These are phyloP conservation scores for Borostomias antarcticus DNA, from an alignment of 2,797 vertebrate species.

Conservation along the genomic window DNA sequence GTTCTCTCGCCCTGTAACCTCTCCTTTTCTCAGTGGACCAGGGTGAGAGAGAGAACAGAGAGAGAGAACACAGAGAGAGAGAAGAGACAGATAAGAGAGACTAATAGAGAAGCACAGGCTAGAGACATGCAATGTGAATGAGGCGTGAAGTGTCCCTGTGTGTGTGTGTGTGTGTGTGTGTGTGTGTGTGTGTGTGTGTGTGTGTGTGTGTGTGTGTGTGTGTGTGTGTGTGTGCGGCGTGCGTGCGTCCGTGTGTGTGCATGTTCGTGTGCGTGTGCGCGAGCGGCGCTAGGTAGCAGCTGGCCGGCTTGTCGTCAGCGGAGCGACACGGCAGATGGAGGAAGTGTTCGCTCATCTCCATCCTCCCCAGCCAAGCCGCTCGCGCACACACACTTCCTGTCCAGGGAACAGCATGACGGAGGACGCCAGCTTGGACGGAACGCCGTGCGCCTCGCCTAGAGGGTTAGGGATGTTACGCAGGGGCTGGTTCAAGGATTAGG, in stretches of 20 bases:
- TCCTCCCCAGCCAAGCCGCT: conserved; percentile 10
- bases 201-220: conserved; percentile 18
- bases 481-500: too few species aligned
- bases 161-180: too few species aligned
- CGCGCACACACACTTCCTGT: conserved; percentile 21
- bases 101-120: too few species aligned
- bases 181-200: too few species aligned
- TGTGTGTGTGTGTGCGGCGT: conserved; percentile 16
- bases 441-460: background rate
- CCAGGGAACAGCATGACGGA: conserved; percentile 6
- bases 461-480: too few species aligned
- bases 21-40: background rate
- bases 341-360: conserved; percentile 11
- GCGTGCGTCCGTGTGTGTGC: conserved; percentile 26
- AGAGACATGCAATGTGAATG: too few species aligned
- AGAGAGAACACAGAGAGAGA: too few species aligned
- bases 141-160: too few species aligned
- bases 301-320: conserved; percentile 22
- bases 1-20: conserved; percentile 1
- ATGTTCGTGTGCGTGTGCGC: too few species aligned
- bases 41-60: too few species aligned
- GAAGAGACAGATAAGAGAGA: background rate
- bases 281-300: conserved; percentile 1
- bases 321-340: conserved; percentile 26
- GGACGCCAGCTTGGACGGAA: background rate